Conservation (phyloP, 1,140 invertebrate genomes). For the Brachionus angularis region DNA sequence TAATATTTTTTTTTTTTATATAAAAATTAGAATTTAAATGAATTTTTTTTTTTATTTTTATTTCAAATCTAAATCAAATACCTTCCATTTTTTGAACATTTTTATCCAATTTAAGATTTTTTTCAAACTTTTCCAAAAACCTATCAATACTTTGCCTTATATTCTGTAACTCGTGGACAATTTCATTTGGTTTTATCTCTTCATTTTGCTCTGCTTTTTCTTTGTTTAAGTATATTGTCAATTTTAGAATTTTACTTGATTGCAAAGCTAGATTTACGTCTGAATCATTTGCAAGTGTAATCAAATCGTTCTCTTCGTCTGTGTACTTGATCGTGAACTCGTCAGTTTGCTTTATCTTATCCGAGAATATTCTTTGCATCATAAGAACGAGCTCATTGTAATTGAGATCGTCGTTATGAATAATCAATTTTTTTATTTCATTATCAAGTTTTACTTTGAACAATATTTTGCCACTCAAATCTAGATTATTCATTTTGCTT, state of each 20-base stretch:
- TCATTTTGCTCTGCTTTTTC: background rate
- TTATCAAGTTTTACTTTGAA: slow-evolving; percentile 22
- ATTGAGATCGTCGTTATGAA: slow-evolving; percentile 32
- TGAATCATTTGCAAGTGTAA: slow-evolving; percentile 17
- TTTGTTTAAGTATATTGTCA: slow-evolving; percentile 16
- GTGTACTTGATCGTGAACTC: slow-evolving; percentile 33
- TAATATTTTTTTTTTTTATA: no score
- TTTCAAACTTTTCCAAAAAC: slow-evolving; percentile 10
- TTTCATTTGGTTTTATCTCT: background rate
- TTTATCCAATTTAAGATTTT: background rate
- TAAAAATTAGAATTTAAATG: background rate
- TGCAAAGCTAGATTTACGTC: slow-evolving; percentile 18
- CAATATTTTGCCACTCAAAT: slow-evolving; percentile 9
- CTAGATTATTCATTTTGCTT: no score
- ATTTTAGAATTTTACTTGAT: slow-evolving; percentile 6
- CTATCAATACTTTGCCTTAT: slow-evolving; percentile 1
- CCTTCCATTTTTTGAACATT: background rate
- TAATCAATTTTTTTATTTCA: slow-evolving; percentile 22
- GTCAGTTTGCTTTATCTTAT: slow-evolving; percentile 26
- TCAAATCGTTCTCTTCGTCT: slow-evolving; percentile 37
- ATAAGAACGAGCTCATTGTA: slow-evolving; percentile 23
- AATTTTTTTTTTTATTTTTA: background rate
- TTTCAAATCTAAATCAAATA: background rate
- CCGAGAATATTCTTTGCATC: slow-evolving; percentile 22
- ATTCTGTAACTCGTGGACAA: background rate